phyloP scores from a whole-genome alignment of 1,140 invertebrate genomes.

The Drosophila virilis region DNA sequence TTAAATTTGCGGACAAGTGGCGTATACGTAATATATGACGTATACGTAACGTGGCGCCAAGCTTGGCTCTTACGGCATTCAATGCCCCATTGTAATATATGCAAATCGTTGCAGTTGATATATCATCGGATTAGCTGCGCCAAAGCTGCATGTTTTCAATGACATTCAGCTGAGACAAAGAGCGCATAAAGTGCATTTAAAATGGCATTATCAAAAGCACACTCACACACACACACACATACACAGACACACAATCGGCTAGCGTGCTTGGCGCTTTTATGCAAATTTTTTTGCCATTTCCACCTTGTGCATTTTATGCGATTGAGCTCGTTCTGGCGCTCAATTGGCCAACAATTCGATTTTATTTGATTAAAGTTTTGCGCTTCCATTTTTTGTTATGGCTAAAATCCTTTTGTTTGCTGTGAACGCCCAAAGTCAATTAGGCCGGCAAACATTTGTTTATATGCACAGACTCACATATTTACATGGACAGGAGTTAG shows the following conservation, averaged over 20 bases:
- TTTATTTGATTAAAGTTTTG: slow-evolving; percentile 76
- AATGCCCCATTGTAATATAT: slow-evolving; percentile 29
- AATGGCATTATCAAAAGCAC: slow-evolving; percentile 63
- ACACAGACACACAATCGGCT: slow-evolving; percentile 4
- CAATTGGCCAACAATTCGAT: slow-evolving; percentile 76
- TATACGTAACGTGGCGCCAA: slow-evolving; percentile 34
- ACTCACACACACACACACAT: slow-evolving; percentile 15
- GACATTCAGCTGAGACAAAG: slow-evolving; percentile 70
- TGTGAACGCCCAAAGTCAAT: slow-evolving; percentile 47
- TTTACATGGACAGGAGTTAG: neutral
- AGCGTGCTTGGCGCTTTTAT: slow-evolving; percentile 49
- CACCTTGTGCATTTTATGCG: slow-evolving; percentile 71
- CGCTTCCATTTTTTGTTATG: slow-evolving; percentile 31
- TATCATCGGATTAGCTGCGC: slow-evolving; percentile 64
- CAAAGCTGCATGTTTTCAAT: slow-evolving; percentile 72
- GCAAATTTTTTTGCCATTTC: slow-evolving; percentile 55
- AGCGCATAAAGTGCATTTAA: slow-evolving; percentile 75
- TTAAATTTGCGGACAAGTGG: neutral
- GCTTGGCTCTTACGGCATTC: slow-evolving; percentile 25
- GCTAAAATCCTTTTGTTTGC: slow-evolving; percentile 31
- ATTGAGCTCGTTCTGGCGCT: slow-evolving; percentile 25
- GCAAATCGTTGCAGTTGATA: slow-evolving; percentile 61
- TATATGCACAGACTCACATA: slow-evolving; percentile 27
- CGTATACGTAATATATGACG: slow-evolving; percentile 18
- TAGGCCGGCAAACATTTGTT: slow-evolving; percentile 68